Percentiles rank a stretch among this genome's conserved stretches.
phyloP scores from a whole-genome alignment of 1,140 invertebrate species.

The Drosophila insularis region DNA sequence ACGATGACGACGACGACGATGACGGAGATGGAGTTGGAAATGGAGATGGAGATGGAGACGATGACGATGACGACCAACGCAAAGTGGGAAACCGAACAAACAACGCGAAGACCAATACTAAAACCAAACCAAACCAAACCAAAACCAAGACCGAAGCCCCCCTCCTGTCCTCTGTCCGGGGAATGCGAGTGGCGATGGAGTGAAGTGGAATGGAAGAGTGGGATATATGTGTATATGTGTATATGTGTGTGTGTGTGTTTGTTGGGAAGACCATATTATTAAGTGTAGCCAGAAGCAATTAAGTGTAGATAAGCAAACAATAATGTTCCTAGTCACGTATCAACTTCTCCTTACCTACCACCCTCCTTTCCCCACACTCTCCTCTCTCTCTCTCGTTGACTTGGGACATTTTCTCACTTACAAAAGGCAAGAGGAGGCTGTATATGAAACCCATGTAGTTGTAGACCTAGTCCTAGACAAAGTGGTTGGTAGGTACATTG shows the following conservation, averaged over 20 bases:
- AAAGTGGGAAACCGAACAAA: slow-evolving; percentile 75
- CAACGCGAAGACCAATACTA: slow-evolving; percentile 54
- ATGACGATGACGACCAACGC: slow-evolving; percentile 63
- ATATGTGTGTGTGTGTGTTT: slow-evolving; percentile 36
- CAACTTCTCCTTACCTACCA: slow-evolving; percentile 21
- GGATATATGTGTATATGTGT: slow-evolving; percentile 22
- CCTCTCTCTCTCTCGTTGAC: slow-evolving; percentile 19
- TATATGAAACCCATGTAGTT: background rate
- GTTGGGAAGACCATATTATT: slow-evolving; percentile 69
- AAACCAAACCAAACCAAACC: slow-evolving; percentile 13
- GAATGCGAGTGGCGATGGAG: slow-evolving; percentile 29
- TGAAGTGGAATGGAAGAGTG: slow-evolving; percentile 6
- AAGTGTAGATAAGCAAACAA: slow-evolving; percentile 82
- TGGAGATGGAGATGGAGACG: slow-evolving; percentile 11
- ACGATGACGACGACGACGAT: slow-evolving; percentile 26
- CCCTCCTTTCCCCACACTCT: background rate
- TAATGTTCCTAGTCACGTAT: slow-evolving; percentile 81
- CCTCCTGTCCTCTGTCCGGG: background rate
- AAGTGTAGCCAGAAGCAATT: slow-evolving; percentile 82
- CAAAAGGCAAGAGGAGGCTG: slow-evolving; percentile 2
- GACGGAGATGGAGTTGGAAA: slow-evolving; percentile 31
- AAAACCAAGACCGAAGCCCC: background rate
- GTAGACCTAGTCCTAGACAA: slow-evolving; percentile 13
- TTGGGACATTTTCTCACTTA: slow-evolving; percentile 68
- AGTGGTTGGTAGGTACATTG: slow-evolving; percentile 4